phyloP scores from a whole-genome alignment of 2,113 vertebrate species.

The Cygnus buccinator region DNA sequence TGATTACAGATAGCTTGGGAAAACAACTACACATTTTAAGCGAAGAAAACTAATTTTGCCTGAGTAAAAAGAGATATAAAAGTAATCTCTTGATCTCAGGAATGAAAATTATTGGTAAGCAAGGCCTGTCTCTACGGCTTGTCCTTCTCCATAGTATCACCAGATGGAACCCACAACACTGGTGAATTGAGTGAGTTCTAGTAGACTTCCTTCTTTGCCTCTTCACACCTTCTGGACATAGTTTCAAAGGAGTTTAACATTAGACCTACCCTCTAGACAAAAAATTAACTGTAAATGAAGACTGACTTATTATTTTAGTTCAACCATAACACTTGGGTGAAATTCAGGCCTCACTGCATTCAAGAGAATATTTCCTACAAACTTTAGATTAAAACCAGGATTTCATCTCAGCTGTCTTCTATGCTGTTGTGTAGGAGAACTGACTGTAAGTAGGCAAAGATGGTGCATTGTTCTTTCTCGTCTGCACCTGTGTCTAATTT shows the following conservation, averaged over 20 bases:
- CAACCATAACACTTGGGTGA: neutral
- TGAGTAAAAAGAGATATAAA: neutral
- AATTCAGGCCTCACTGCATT: neutral
- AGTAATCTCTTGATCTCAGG: neutral
- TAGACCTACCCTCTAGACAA: neutral
- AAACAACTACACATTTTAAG: neutral
- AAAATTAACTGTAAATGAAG: neutral
- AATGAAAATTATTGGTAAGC: neutral
- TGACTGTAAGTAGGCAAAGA: neutral
- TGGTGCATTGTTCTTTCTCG: constrained; percentile 22
- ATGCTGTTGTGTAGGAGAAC: neutral
- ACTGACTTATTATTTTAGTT: neutral
- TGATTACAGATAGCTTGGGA: neutral
- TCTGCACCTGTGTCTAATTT: constrained; percentile 55
- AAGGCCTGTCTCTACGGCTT: neutral
- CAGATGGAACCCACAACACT: neutral
- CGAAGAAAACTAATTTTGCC: neutral
- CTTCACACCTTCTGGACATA: neutral
- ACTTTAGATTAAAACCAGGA: neutral
- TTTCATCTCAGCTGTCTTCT: constrained; percentile 1
- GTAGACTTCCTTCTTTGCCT: neutral
- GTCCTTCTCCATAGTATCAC: neutral
- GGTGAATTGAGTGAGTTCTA: neutral
- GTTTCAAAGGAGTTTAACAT: neutral
- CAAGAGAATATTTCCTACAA: neutral